phyloP scores from a whole-genome alignment of 2,113 vertebrate species.

The Xerus inauris region DNA sequence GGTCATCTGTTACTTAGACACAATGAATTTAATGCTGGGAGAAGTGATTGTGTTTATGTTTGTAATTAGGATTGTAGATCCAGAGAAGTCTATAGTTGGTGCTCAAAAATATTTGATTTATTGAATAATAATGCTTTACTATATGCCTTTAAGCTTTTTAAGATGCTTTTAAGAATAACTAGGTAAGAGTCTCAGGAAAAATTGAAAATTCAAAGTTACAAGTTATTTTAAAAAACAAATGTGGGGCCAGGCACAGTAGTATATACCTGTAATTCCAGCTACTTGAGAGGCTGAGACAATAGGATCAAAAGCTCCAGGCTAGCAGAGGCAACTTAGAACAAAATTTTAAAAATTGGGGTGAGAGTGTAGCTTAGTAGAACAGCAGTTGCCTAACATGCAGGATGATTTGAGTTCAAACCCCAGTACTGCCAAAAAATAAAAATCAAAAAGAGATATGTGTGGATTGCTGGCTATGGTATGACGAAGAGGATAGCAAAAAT shows the following conservation, averaged over 20 bases:
- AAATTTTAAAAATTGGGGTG: too few species aligned
- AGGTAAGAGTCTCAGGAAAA: not conserved
- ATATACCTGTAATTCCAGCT: too few species aligned
- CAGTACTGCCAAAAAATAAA: too few species aligned
- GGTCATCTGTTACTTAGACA: not conserved
- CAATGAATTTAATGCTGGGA: not conserved
- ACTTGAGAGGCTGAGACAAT: not conserved
- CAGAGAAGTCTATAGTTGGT: not conserved
- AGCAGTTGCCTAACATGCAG: too few species aligned
- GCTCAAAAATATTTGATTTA: not conserved
- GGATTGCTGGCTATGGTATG: not conserved
- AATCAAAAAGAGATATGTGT: not conserved
- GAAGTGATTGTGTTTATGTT: not conserved
- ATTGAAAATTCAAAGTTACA: not conserved
- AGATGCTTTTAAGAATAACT: not conserved
- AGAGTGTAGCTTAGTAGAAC: too few species aligned
- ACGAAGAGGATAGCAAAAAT: not conserved
- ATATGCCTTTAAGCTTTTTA: not conserved
- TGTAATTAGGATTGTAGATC: not conserved
- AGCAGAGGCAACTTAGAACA: too few species aligned
- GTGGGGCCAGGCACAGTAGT: too few species aligned
- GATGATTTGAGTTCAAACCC: too few species aligned
- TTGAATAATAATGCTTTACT: not conserved
- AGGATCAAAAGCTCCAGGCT: not conserved
- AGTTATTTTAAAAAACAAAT: not conserved